Base-by-base conservation (phyloP, 2,888 invertebrate species). In the Leucophenga montana region DNA sequence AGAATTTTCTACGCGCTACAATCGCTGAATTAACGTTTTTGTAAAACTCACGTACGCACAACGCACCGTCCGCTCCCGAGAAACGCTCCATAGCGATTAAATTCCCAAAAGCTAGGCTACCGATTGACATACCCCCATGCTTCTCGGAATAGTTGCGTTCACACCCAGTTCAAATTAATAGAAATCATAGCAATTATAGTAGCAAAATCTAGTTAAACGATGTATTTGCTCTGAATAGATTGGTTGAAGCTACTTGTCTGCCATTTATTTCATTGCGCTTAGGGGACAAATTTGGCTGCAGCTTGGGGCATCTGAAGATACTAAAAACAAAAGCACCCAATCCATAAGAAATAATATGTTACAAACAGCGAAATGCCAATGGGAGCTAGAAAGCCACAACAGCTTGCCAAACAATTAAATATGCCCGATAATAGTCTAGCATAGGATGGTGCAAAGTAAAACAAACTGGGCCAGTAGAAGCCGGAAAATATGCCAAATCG, bases 361-460 rank as follows among this genome's bases (percentile, higher is more conserved):
- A 88, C 88, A 39, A 89, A 68, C n/a, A 75, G 71, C 2, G 88
- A 86, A 33, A 90, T 86, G 3, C 86, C 75, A 0, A 85, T 73
- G 0, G 90, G 89, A 3, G 88, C 85, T 2, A 89, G 61, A 72
- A 90, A 88, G 11, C 90, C 90, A 50, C 89, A 86, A 2, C 89
- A 72, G 18, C 88, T 88, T 1, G 87, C 89, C 67, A 89, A 77
- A 16, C 88, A 87, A 70, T 90, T 90, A 39, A 88, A 86, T n/a
- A 90, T 76, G 0, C 90, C 90, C 1, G 89, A 89, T 11, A 90
- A 76, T 3, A 90, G 79, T 0, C 90, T 90, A 1, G 89, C 86
- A 78, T 85, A 89, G 1, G 88, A 85, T 1, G 90, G 90, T 1
- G 90, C 90, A 67, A 90, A 79, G 72, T 89, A 90, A 18, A 90